Conservation (phyloP, 1,140 invertebrate genomes). For the Drosophila teissieri region DNA sequence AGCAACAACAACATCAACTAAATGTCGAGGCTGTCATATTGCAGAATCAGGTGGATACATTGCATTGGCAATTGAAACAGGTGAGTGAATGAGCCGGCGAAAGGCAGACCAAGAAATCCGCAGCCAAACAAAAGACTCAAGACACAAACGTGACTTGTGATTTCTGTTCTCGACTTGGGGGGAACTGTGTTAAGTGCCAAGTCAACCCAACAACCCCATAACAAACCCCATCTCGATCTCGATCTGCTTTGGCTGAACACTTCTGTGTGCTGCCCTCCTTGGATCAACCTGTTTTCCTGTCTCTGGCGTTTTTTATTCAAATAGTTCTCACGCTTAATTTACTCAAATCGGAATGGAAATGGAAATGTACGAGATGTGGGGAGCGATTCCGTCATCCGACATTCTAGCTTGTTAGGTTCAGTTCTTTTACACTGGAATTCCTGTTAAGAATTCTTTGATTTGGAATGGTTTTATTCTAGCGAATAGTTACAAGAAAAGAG, state of each 20-base stretch:
- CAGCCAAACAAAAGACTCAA: conserved; percentile 67
- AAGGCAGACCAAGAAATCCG: conserved; percentile 7
- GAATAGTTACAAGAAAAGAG: no score
- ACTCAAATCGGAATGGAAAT: conserved; percentile 64
- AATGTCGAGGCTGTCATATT: conserved; percentile 88
- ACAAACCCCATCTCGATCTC: conserved; percentile 17
- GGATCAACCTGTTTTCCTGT: conserved; percentile 48
- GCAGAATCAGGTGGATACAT: conserved; percentile 90
- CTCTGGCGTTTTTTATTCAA: conserved; percentile 26
- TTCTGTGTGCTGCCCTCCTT: conserved; percentile 24
- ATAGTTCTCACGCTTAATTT: conserved; percentile 76
- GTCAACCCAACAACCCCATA: conserved; percentile 16
- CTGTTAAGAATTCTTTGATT: neutral
- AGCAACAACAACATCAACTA: conserved; percentile 50
- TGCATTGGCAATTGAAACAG: conserved; percentile 93
- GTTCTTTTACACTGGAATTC: conserved; percentile 15
- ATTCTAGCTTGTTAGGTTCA: conserved; percentile 12
- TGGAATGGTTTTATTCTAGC: neutral
- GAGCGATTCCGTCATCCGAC: conserved; percentile 17
- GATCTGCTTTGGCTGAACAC: conserved; percentile 30
- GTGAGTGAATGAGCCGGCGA: conserved; percentile 84
- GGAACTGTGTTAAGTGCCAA: conserved; percentile 38
- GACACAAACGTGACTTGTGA: conserved; percentile 60
- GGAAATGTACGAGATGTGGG: conserved; percentile 31
- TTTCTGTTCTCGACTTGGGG: conserved; percentile 26